Evolutionary conservation across 2,888 invertebrate species (phyloP), one percentile per base, ranked within the genome.

Genomic region (Neocrepidodera transversa): DNA sequence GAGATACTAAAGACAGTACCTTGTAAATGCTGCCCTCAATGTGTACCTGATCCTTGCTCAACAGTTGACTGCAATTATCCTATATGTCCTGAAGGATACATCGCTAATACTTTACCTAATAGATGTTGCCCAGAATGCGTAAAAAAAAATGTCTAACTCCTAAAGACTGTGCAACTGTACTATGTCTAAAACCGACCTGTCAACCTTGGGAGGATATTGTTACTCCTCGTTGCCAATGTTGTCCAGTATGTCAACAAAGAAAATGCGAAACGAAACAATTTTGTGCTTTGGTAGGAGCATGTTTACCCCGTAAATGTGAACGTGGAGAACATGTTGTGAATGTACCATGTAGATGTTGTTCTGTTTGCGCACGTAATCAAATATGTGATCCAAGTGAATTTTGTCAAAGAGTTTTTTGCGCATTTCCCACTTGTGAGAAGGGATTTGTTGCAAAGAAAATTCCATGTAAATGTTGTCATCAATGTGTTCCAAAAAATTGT

Each of bases 401-500:
- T 32, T 32, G 11, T 13, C 2, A 1, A 6, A 4, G n/a, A 2
- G 32, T 32, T 2, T 3, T 2, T 1, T 32, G 32, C 6, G 11
- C 32, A 13, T 2, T 13, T 2, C 32, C 32, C 8, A 28, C 10
- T 1, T 51, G 51, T 16, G 16, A 7, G 10, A 11, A 11, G 10
- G 40, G 28, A n/a, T 26, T 35, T 4, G 40, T 23, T 3, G 13
- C 35, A 4, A 51, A 38, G 11, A 55, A 36, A 55, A 20, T 36
- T 14, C 55, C 47, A 4, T 55, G 55, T 28, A 11, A 30, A 11
- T 55, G 55, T 38, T 55, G 55, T 13, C 4, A 23, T 1, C 26
- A 38, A 38, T 55, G 55, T 17, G 26, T 51, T 7, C 16, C 51
- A 1, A 20, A 40, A 26, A 16, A 51, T 26, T 51, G 51, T 13